Evolutionary conservation across 2,888 invertebrate species (phyloP), one percentile per base, ranked within the genome.

Genomic region (Machimus rusticus): DNA sequence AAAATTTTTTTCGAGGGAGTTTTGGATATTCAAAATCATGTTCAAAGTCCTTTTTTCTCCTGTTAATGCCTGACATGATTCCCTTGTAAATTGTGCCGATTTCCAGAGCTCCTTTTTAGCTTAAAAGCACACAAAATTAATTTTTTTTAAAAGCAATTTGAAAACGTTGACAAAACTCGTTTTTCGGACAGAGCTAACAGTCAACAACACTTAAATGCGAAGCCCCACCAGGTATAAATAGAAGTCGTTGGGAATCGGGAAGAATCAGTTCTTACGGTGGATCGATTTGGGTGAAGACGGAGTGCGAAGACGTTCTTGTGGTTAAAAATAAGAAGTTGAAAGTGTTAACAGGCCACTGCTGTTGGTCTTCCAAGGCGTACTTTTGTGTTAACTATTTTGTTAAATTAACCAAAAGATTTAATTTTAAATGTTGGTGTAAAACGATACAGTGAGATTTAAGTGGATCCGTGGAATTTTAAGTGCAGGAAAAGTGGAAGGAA

Each of bases 221-320:
- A 34, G 37, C 81, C 78, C 78, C 87, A 43, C 77, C 79, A 74
- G 81, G 88, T 88, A 88, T 88, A 88, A 88, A 88, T 88, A 88
- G 86, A 88, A 57, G 88, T 87, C 74, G 37, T 84, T 77, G 57
- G 66, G 84, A 84, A 57, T 84, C 66, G 78, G 19, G 74, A 86
- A 88, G 87, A 88, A 88, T 88, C 88, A 88, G 88, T 88, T 88
- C 88, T 88, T 78, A 82, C 51, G 55, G 88, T 85, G 85, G 74
- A 57, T 85, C 51, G 43, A 85, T 43, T 85, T 19, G 74, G 19
- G 34, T 74, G 46, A 43, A 34, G 8, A 23, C 66, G 46, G 74
- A 74, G 46, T 74, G 74, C 74, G 8, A 74, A 85, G 43, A 85
- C n/a, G 28, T 74, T 46, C 74, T 46, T 31, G 37, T 84, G 66